Conservation (phyloP, 2,888 invertebrate species). For the Drosophila multiciliata region DNA sequence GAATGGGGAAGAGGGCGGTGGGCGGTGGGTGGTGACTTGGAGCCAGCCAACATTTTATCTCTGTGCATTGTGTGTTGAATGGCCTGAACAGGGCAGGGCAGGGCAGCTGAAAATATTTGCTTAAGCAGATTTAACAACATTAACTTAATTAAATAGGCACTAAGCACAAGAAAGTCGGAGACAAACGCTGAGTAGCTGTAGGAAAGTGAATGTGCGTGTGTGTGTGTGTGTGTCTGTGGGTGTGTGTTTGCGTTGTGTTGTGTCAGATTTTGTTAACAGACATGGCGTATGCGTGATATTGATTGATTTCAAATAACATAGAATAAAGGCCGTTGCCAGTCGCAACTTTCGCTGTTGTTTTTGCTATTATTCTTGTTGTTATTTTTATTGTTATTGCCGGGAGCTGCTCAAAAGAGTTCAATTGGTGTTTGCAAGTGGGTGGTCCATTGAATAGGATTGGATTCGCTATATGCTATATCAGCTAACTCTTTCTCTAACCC, state of each 20-base stretch:
- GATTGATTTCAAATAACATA: conserved; percentile 74
- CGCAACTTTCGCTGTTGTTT: conserved; percentile 8
- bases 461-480: conserved; percentile 13
- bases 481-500: conserved; percentile 9
- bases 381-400: conserved; percentile 53
- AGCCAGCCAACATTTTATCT: conserved; percentile 60
- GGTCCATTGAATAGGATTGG: conserved; percentile 33
- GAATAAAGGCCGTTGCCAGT: conserved; percentile 69
- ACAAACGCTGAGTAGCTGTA: background rate
- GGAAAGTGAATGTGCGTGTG: background rate
- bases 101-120: conserved; percentile 73
- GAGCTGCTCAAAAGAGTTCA: conserved; percentile 68
- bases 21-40: background rate
- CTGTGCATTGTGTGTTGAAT: conserved; percentile 75
- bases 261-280: conserved; percentile 27
- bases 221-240: background rate
- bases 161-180: conserved; percentile 57
- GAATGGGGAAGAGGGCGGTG: background rate
- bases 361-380: conserved; percentile 29
- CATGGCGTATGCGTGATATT: conserved; percentile 72
- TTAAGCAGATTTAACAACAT: conserved; percentile 81
- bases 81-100: conserved; percentile 38
- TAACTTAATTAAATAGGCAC: conserved; percentile 81
- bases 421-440: conserved; percentile 56
- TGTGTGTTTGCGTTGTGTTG: conserved; percentile 27